Evolutionary conservation across 2,113 vertebrate genomes (phyloP), one percentile per base, ranked within the genome.

Genomic region (Ophiodon elongatus): DNA sequence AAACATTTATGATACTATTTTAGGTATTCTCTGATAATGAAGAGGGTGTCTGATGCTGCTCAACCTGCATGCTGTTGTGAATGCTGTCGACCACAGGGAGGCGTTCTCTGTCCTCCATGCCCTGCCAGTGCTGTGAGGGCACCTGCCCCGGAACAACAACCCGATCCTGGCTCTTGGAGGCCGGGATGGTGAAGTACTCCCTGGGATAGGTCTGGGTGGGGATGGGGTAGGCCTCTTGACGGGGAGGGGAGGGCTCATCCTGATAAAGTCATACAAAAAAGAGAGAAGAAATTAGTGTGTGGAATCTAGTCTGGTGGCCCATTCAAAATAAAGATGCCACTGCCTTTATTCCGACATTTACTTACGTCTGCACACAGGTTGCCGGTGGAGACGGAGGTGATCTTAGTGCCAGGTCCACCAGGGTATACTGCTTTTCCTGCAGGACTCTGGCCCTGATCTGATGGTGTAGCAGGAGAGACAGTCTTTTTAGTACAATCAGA

Each of bases 301-400:
- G 63, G 31, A 76, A 3, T 25, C 8, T 35, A 14, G 15, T 1
- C 29, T 79, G 41, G 27, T 43, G 68, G 33, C 47, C 82, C 60
- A 79, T 91, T 89, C 82, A 86, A 63, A 88, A 89, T 11, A 2
- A 1, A 50, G 79, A 73, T n/a, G 76, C 17, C 59, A 77, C 7
- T 7, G 35, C 23, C 73, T 3, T 23, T 17, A 23, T 19, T 19
- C 37, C 19, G 3, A 3, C 9, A 7, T 70, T 15, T 89, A 96
- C 98, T 95, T 84, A 99, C 98, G 93, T 99, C 98, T 37, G 97
- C 95, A 83, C 98, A 99, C 82, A 99, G 97, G 93, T 99, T 99
- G 70, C 98, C 98, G 2, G 98, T 99, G 80, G 98, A 99, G 82
- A 99, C 98, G 1, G 98, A 99, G 23, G 98, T 99, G 94, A 99